phyloP scores from a whole-genome alignment of 2,113 vertebrate species.

The Daboia siamensis region DNA sequence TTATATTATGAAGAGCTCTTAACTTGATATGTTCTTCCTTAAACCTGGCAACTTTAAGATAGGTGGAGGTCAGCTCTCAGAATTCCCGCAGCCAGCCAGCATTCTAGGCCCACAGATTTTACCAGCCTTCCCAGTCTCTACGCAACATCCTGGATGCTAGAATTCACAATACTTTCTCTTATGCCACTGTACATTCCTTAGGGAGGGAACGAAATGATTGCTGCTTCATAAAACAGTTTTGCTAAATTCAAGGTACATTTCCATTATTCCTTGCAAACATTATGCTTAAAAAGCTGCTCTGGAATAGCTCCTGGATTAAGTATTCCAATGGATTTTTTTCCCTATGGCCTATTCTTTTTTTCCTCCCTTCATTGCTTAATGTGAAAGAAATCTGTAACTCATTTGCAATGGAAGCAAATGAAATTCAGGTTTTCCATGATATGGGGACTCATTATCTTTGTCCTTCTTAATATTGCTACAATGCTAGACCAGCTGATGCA shows the following conservation, averaged over 20 bases:
- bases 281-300: background rate
- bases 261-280: background rate
- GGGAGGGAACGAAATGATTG: background rate
- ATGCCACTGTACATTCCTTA: conserved; percentile 21
- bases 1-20: conserved; percentile 57
- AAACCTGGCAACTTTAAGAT: background rate
- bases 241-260: background rate
- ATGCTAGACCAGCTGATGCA: background rate
- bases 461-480: background rate
- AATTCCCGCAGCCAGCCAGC: background rate
- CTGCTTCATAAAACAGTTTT: background rate
- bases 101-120: background rate
- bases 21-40: conserved; percentile 14
- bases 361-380: background rate
- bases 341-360: background rate
- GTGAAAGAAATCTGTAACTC: too few relatives aligned
- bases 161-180: conserved; percentile 29
- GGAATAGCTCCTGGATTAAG: background rate
- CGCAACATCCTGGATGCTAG: conserved; percentile 35
- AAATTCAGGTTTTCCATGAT: background rate
- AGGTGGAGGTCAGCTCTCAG: background rate
- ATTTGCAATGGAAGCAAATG: background rate
- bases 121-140: background rate
- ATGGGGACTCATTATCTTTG: background rate
- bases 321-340: background rate